Conservation (phyloP, 2,797 vertebrate species). For the Margarornis squamiger region DNA sequence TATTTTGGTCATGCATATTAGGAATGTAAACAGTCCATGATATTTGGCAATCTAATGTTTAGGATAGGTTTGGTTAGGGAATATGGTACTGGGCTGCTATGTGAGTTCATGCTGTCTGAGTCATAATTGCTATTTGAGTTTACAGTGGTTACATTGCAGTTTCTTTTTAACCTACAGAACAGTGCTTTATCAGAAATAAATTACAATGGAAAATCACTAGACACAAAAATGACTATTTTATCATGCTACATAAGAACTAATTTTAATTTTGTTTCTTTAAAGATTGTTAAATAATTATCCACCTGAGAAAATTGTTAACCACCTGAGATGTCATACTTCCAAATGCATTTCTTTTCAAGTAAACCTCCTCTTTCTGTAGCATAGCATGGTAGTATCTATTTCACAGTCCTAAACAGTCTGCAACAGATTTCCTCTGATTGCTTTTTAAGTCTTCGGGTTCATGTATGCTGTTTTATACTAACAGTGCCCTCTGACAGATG, state of each 20-base stretch:
- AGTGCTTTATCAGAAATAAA: background rate
- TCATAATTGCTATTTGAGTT: background rate
- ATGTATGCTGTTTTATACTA: background rate
- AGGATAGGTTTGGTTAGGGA: background rate
- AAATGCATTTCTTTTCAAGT: background rate
- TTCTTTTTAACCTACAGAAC: background rate
- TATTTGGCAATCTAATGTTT: background rate
- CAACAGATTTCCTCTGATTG: background rate
- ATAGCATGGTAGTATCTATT: background rate
- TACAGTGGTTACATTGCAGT: background rate
- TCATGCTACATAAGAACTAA: background rate
- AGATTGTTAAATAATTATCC: background rate
- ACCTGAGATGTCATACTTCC: background rate
- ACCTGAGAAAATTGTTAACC: background rate
- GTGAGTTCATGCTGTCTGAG: background rate
- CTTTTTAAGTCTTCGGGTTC: background rate
- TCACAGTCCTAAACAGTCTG: background rate
- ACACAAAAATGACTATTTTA: background rate
- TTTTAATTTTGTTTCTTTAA: background rate
- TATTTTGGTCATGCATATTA: background rate
- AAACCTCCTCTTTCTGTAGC: background rate
- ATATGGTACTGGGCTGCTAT: background rate
- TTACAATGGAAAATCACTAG: background rate
- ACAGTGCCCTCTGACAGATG: background rate
- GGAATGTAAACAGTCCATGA: slow-evolving; percentile 9